These are phyloP conservation scores for Myiagra hebetior DNA, from an alignment of 2,113 vertebrate genomes.

Conservation along the genomic window DNA sequence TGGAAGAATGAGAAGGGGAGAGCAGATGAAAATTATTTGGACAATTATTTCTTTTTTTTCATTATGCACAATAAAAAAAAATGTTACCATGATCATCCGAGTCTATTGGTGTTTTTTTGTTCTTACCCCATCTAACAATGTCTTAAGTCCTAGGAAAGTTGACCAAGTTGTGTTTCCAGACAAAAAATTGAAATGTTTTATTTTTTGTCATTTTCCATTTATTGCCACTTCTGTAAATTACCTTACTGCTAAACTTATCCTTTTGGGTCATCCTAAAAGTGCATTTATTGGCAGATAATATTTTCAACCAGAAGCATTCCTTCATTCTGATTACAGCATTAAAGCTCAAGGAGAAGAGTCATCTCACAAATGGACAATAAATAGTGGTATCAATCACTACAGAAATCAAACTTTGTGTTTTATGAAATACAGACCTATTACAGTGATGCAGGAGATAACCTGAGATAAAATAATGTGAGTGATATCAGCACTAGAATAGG, in stretches of 20 bases:
- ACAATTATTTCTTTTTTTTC: not conserved
- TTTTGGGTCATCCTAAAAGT: not conserved
- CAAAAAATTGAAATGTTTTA: not conserved
- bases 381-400: not conserved
- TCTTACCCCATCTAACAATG: not conserved
- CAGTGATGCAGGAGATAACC: not conserved
- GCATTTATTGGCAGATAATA: constrained; percentile 13
- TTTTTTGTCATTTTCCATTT: not conserved
- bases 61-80: not conserved
- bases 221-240: not conserved
- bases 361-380: constrained; percentile 4
- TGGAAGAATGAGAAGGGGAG: not conserved
- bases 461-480: not conserved
- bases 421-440: not conserved
- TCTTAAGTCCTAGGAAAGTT: not conserved
- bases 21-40: not conserved
- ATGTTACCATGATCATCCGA: not conserved
- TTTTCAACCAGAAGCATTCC: not conserved
- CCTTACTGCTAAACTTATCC: not conserved
- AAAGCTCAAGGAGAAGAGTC: constrained; percentile 22
- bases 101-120: not conserved
- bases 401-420: constrained; percentile 30
- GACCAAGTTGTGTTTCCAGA: not conserved
- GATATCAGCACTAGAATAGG: not conserved
- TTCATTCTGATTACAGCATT: constrained; percentile 20